Percentiles rank a stretch among this genome's conserved stretches.
phyloP scores from a whole-genome alignment of 2,113 vertebrate species.

The Pseudorhombus dupliciocellatus region DNA sequence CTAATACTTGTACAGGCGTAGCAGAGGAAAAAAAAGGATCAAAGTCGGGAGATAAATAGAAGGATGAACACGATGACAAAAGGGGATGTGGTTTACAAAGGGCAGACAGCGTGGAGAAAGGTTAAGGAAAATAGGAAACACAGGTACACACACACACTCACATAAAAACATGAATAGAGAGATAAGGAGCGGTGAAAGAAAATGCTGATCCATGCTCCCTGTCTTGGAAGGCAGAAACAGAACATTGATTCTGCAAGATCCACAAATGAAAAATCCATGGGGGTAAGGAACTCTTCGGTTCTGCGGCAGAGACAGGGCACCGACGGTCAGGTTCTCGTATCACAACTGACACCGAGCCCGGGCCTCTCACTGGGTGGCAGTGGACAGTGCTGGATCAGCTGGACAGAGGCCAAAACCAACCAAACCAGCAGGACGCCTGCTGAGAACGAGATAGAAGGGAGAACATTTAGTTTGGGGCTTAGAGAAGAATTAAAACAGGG shows the following conservation, averaged over 20 bases:
- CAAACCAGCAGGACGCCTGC: constrained; percentile 36
- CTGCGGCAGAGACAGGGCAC: constrained; percentile 67
- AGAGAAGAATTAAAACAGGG: neutral
- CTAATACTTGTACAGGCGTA: neutral
- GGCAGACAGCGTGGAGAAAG: constrained; percentile 56
- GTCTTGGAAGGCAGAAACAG: constrained; percentile 78
- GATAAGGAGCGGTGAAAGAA: constrained; percentile 55
- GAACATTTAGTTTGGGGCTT: constrained; percentile 3
- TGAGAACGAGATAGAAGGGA: constrained; percentile 12
- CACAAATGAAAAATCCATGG: constrained; percentile 85
- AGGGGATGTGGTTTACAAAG: constrained; percentile 66
- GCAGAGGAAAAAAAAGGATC: neutral
- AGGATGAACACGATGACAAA: constrained; percentile 18
- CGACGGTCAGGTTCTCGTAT: constrained; percentile 67
- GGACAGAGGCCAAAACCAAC: constrained; percentile 54
- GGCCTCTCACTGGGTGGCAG: constrained; percentile 39
- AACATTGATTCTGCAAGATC: constrained; percentile 81
- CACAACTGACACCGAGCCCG: constrained; percentile 44
- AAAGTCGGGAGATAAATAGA: constrained; percentile 4
- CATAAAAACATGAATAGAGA: constrained; percentile 42
- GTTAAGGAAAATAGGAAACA: constrained; percentile 69
- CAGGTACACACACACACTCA: constrained; percentile 38
- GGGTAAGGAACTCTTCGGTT: constrained; percentile 70
- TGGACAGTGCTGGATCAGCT: constrained; percentile 40
- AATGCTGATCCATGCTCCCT: constrained; percentile 77